Conservation (phyloP, 2,888 invertebrate genomes). For the Drosophila flavopinicola region DNA sequence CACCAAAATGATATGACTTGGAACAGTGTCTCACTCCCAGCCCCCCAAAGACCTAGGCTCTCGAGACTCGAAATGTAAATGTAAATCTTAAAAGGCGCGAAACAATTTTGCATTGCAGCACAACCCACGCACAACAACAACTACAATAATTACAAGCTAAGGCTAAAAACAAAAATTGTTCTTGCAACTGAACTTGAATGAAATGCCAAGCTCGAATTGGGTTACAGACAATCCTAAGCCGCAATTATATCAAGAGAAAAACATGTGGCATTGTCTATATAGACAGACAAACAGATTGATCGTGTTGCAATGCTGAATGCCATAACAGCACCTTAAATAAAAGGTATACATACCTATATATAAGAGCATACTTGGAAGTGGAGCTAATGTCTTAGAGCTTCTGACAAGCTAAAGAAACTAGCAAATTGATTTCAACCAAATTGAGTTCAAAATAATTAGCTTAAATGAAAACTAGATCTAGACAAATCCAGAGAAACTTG, state of each 20-base stretch:
- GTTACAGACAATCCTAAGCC: constrained; percentile 60
- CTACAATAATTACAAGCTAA: constrained; percentile 24
- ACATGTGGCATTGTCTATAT: constrained; percentile 6
- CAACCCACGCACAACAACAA: constrained; percentile 59
- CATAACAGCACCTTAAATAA: background rate
- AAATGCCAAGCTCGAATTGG: constrained; percentile 71
- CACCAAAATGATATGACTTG: constrained; percentile 43
- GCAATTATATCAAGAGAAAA: constrained; percentile 48
- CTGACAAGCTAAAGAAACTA: background rate
- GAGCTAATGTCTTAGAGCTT: background rate
- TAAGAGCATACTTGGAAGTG: background rate
- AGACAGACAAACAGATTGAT: constrained; percentile 2
- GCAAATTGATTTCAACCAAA: constrained; percentile 4
- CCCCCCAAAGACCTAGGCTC: constrained; percentile 13
- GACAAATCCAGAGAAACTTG: constrained; percentile 26
- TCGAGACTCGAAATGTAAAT: constrained; percentile 37
- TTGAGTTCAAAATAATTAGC: constrained; percentile 31
- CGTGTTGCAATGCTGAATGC: background rate
- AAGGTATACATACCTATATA: background rate
- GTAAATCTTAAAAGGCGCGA: constrained; percentile 61
- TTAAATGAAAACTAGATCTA: constrained; percentile 18
- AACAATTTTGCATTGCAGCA: constrained; percentile 60
- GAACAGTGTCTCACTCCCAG: constrained; percentile 39
- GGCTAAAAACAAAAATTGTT: constrained; percentile 45
- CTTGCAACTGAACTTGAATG: constrained; percentile 72